Percentiles rank a stretch among this genome's conserved stretches.
These are phyloP conservation scores for Tetranychus truncatus DNA, from an alignment of 2,888 invertebrate species.

Conservation along the genomic window DNA sequence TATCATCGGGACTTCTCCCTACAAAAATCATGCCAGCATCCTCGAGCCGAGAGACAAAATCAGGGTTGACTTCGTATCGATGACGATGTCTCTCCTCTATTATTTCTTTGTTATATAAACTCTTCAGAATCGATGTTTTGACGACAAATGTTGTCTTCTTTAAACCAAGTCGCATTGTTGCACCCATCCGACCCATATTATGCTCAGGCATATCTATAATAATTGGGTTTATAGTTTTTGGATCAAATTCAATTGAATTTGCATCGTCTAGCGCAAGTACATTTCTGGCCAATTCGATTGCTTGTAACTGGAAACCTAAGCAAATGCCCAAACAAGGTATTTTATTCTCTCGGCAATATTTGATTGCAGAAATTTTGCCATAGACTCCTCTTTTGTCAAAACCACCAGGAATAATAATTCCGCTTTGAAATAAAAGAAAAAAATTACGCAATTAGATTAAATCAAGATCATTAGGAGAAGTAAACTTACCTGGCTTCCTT, in stretches of 20 bases:
- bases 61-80: constrained; percentile 89
- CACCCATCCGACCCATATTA: constrained; percentile 68
- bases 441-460: neutral
- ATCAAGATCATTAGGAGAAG: constrained; percentile 12
- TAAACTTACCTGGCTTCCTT: constrained; percentile 45
- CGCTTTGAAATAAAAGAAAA: constrained; percentile 40
- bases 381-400: constrained; percentile 89
- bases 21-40: constrained; percentile 71
- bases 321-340: constrained; percentile 91
- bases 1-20: constrained; percentile 41
- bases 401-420: constrained; percentile 88
- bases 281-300: constrained; percentile 80
- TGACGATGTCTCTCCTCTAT: constrained; percentile 92
- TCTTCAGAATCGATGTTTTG: constrained; percentile 9
- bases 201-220: constrained; percentile 99
- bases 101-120: constrained; percentile 53
- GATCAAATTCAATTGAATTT: constrained; percentile 66
- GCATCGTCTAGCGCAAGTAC: constrained; percentile 56
- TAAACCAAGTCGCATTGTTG: constrained; percentile 94
- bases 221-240: no score
- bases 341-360: constrained; percentile 73
- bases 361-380: constrained; percentile 80
- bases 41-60: constrained; percentile 57
- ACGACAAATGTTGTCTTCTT: constrained; percentile 59
- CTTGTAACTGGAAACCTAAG: constrained; percentile 85